phyloP scores from a whole-genome alignment of 1,140 invertebrate genomes.

The Drosophila prosaltans region DNA sequence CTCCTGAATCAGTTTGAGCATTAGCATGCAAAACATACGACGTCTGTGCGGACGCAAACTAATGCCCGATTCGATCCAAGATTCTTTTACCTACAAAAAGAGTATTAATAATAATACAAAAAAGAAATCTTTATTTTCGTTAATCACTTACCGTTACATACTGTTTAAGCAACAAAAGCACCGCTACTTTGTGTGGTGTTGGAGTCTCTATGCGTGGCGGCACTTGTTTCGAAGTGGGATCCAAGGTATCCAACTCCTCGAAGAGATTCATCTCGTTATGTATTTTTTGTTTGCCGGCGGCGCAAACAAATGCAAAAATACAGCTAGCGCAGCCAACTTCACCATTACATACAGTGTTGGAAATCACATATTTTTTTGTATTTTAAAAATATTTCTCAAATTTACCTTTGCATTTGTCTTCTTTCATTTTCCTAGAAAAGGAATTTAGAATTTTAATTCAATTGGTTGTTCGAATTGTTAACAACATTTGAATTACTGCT shows the following conservation, averaged over 20 bases:
- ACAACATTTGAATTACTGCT: too few species aligned
- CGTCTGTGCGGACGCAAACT: conserved; percentile 65
- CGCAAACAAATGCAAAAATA: conserved; percentile 41
- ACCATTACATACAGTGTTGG: not conserved
- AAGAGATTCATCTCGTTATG: conserved; percentile 46
- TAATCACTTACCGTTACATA: conserved; percentile 66
- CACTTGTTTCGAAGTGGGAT: conserved; percentile 59
- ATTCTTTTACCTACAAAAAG: conserved; percentile 61
- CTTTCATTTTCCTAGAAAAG: too few species aligned
- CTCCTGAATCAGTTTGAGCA: conserved; percentile 87
- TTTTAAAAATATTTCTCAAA: too few species aligned
- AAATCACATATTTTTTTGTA: not conserved
- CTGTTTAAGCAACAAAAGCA: conserved; percentile 76
- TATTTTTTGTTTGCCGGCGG: conserved; percentile 58
- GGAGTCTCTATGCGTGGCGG: conserved; percentile 69
- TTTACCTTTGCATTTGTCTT: too few species aligned
- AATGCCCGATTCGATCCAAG: conserved; percentile 55
- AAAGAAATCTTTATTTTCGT: too few species aligned
- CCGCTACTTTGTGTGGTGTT: conserved; percentile 76
- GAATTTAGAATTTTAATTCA: too few species aligned
- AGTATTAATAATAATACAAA: not conserved
- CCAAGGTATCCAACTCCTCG: conserved; percentile 76
- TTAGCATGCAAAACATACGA: conserved; percentile 86
- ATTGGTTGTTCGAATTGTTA: too few species aligned
- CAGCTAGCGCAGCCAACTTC: conserved; percentile 46